Base-by-base conservation (phyloP, 2,888 invertebrate species). In the Synanthedon vespiformis region DNA sequence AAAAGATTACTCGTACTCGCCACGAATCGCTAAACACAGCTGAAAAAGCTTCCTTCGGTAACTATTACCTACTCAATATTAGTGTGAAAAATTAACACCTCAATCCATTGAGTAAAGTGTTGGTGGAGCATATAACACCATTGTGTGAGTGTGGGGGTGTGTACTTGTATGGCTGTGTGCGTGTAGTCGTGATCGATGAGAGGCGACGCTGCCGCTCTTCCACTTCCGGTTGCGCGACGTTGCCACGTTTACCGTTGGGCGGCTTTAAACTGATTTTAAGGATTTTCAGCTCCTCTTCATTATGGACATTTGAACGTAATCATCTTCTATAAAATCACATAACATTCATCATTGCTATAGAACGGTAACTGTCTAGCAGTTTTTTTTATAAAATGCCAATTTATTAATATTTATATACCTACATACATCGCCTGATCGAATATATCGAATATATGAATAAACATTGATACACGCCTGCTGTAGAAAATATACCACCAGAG, bases 141-240 rank as follows among this genome's bases (percentile, higher is more conserved):
- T 12, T 49, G 44, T 50, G 52, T 48, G 55, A 59, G 60, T 62
- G 65, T 66, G 62, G 53, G 60, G 55, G 63, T 54, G 62, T 58
- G 53, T 40, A 18, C 44, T 44, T 34, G 2, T 34, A 34, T 34
- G 34, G 8, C 16, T 34, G 50, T 50, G 50, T 40, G 47, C 47
- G 49, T 41, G 55, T 40, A 53, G 51, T 49, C 54, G 50, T 52
- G 52, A 58, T 90, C 90, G 90, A 90, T 90, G 89, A 87, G 82
- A 76, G 63, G 77, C 86, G 84, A 83, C 78, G 91, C 91, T 89
- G 90, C 91, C 89, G 90, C 89, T 88, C 88, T 88, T 88, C 84
- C 89, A 81, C 84, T 91, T 91, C 91, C 91, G 91, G 89, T 80
- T 90, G 89, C 80, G 72, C 73, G 70, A 64, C 69, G 83, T 76